Evolutionary conservation across 2,888 invertebrate species (phyloP).

Genomic region (Pseudococcus viburni): DNA sequence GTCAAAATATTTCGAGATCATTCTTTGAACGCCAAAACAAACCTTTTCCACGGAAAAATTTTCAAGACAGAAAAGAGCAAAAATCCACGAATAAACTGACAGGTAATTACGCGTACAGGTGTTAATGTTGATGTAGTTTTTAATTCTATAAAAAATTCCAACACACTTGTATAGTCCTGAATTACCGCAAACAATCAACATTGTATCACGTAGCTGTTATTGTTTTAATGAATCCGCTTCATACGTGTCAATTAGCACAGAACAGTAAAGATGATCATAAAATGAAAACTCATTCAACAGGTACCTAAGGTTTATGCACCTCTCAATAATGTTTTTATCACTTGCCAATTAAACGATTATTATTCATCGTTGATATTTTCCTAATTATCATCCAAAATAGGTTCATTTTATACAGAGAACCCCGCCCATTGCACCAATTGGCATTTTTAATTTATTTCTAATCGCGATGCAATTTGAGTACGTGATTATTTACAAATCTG

Average conservation of each 20-base stretch:
- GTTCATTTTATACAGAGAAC: background rate
- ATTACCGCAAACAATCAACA: constrained; percentile 18
- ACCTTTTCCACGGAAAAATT: no score
- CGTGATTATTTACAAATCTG: no score
- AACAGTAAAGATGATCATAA: background rate
- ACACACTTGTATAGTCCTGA: background rate
- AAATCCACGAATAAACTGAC: no score
- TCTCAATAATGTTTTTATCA: background rate
- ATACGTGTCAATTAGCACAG: background rate
- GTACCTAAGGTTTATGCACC: background rate
- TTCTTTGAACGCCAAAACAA: no score
- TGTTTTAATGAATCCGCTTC: background rate
- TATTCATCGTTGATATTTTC: background rate
- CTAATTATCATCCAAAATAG: background rate
- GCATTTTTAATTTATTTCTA: background rate
- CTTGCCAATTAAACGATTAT: background rate
- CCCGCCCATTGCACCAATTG: background rate
- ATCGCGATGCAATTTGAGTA: background rate
- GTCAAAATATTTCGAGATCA: no score
- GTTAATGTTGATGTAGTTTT: no score
- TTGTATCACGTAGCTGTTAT: constrained; percentile 25
- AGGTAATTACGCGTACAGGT: no score
- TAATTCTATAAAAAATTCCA: no score
- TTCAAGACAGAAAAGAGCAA: no score
- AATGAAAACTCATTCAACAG: background rate